phyloP scores from a whole-genome alignment of 2,113 vertebrate genomes.

The Megaleporinus macrocephalus region DNA sequence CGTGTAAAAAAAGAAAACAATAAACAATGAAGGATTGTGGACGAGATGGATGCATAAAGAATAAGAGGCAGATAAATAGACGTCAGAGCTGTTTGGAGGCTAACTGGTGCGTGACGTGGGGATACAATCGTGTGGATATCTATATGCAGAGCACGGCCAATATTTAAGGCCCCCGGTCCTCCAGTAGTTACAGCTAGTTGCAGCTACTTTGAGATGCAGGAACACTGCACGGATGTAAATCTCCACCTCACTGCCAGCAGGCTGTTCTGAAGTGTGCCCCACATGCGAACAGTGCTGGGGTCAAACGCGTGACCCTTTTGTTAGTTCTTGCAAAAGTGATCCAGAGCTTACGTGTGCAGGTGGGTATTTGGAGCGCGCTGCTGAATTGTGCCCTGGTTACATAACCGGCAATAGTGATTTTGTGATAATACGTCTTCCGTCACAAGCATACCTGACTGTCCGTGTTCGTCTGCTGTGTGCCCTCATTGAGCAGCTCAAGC shows the following conservation, averaged over 20 bases:
- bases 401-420: slow-evolving; percentile 36
- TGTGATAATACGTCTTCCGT: slow-evolving; percentile 26
- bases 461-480: slow-evolving; percentile 9
- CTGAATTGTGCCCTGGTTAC: slow-evolving; percentile 27
- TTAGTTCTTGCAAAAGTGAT: background rate
- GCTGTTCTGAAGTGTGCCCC: background rate
- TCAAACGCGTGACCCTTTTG: background rate
- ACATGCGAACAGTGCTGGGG: background rate
- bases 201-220: background rate
- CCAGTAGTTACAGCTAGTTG: too few relatives aligned
- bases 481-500: background rate
- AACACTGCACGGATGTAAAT: background rate
- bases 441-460: background rate
- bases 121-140: too few relatives aligned
- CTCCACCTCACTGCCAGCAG: background rate
- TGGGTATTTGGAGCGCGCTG: slow-evolving; percentile 9
- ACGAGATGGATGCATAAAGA: too few relatives aligned
- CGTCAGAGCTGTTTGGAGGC: too few relatives aligned
- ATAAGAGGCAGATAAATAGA: too few relatives aligned
- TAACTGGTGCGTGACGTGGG: too few relatives aligned
- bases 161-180: too few relatives aligned
- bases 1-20: too few relatives aligned
- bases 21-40: too few relatives aligned
- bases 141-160: too few relatives aligned
- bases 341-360: background rate